Base-by-base conservation (phyloP, 2,797 vertebrate species). In the Manis javanica region DNA sequence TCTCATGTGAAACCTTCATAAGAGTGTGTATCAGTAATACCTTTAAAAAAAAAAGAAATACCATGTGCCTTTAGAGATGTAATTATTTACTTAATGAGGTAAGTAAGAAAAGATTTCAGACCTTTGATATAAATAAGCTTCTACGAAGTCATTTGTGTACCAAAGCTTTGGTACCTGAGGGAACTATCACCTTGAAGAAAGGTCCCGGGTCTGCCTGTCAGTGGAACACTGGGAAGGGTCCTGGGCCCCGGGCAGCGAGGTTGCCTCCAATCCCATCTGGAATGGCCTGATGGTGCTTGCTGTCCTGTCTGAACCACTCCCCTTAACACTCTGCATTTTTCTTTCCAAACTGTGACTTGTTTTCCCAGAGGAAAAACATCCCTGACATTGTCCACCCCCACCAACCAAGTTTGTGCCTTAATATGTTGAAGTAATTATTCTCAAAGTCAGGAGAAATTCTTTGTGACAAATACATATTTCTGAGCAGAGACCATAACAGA, bases 291-390 rank as follows among this genome's bases (percentile, higher is more conserved):
- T 63, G 57, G n/a, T 26, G 4, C 23, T 61, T 26, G 4, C 29
- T 61, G 24, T n/a, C 14, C 0, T n/a, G 7, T 91, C 68, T 91
- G 66, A 92, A 68, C 42, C 42, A 95, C 12, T 26, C 53, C 49
- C 14, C 21, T 90, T 51, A 34, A 53, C 12, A 31, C 78, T 61
- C 53, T 75, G 89, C 51, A 77, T 26, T 89, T 83, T 74, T 75
- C 34, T 95, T 91, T 82, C 63, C 39, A 85, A 83, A 75, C 79
- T 46, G n/a, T 64, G 59, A 71, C 31, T 69, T 59, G 31, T 59
- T 91, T 94, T 93, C 89, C 66, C 72, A 72, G 88, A 82, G 49
- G 5, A 71, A 92, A 57, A 55, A 64, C 68, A 31, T 81, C 12
- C 18, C 18, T 3, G 12, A 7, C 21, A 69, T 63, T 23, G 11